phyloP scores from a whole-genome alignment of 2,888 invertebrate genomes.

The Drosophila yooni region DNA sequence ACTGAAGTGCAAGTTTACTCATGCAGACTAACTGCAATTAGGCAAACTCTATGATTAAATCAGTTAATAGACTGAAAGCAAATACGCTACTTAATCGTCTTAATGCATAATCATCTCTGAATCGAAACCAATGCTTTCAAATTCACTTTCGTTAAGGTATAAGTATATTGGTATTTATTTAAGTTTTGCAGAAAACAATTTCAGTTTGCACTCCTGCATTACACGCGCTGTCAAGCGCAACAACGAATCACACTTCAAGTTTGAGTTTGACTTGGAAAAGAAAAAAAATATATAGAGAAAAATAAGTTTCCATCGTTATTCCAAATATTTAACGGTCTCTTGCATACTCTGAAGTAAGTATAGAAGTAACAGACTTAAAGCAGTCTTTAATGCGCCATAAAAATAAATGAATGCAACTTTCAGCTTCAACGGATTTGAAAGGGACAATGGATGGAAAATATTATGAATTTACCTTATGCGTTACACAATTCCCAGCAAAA shows the following conservation, averaged over 20 bases:
- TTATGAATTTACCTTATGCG: background rate
- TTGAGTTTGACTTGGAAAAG: constrained; percentile 39
- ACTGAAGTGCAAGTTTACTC: background rate
- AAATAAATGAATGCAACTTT: background rate
- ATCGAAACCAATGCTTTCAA: constrained; percentile 12
- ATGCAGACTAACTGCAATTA: background rate
- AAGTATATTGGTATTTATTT: background rate
- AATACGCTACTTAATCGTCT: background rate
- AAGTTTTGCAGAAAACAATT: constrained; percentile 22
- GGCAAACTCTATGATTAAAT: background rate
- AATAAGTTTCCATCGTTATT: background rate
- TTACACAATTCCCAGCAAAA: background rate
- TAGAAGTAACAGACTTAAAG: background rate
- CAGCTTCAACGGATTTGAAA: background rate
- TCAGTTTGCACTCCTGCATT: constrained; percentile 34
- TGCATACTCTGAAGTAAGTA: background rate
- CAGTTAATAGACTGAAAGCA: background rate
- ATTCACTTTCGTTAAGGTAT: constrained; percentile 39
- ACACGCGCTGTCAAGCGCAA: constrained; percentile 66
- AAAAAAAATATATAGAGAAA: constrained; percentile 1
- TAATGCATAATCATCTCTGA: background rate
- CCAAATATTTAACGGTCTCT: constrained; percentile 21
- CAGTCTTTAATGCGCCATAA: background rate
- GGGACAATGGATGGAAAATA: background rate
- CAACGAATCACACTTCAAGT: constrained; percentile 66